Evolutionary conservation across 2,888 invertebrate genomes (phyloP).

Genomic region (Torymus tubicola): DNA sequence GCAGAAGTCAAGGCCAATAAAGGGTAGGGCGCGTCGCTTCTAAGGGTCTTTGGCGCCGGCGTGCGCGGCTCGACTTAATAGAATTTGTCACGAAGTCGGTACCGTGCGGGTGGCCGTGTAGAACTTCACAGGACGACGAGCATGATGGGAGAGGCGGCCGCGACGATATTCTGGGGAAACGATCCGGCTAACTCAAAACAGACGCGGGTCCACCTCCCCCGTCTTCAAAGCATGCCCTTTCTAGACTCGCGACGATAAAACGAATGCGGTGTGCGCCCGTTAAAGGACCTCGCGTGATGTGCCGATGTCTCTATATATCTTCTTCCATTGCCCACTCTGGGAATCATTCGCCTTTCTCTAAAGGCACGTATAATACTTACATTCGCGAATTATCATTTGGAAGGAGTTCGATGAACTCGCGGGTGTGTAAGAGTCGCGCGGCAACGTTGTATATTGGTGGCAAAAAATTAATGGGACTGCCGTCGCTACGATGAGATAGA

Average conservation of each 20-base stretch:
- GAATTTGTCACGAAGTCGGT: conserved; percentile 4
- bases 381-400: conserved; percentile 13
- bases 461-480: conserved; percentile 18
- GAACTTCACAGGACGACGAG: background rate
- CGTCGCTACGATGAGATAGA: background rate
- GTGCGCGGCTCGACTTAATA: background rate
- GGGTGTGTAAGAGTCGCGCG: background rate
- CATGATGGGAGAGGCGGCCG: background rate
- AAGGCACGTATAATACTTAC: background rate
- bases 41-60: background rate
- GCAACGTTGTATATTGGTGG: background rate
- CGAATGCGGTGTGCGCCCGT: too few species aligned
- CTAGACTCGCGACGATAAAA: background rate
- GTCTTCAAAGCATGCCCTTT: background rate
- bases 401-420: conserved; percentile 37
- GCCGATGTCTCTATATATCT: too few species aligned
- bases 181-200: conserved; percentile 26
- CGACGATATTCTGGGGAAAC: conserved; percentile 34
- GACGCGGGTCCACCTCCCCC: background rate
- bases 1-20: too few species aligned
- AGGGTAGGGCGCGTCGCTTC: too few species aligned
- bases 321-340: background rate
- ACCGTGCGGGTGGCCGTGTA: background rate
- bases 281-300: too few species aligned
- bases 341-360: conserved; percentile 16